These are phyloP conservation scores for Piprites chloris DNA, from an alignment of 2,113 vertebrate species.

Conservation along the genomic window DNA sequence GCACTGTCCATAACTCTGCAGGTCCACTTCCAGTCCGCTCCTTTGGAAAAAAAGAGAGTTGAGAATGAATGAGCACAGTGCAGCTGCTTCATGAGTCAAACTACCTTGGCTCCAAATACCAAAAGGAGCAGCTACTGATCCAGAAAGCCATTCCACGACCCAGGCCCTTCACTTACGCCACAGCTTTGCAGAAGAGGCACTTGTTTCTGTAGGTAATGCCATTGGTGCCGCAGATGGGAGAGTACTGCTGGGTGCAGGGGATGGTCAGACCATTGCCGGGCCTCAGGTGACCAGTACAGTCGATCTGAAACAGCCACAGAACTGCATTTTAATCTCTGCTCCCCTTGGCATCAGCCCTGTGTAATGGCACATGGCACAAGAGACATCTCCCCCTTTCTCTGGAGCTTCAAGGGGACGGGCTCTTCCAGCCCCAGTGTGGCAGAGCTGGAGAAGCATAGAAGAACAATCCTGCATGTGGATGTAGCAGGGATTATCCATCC, in stretches of 20 bases:
- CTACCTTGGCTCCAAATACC: neutral
- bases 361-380: rapidly evolving
- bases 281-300: neutral
- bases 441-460: neutral
- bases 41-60: neutral
- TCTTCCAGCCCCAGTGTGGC: neutral
- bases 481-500: neutral
- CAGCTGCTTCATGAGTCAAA: neutral
- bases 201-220: slow-evolving; percentile 60
- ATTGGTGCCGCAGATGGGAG: slow-evolving; percentile 61
- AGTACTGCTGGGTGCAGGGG: neutral
- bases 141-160: neutral
- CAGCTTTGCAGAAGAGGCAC: slow-evolving; percentile 41
- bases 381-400: neutral
- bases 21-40: neutral
- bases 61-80: neutral
- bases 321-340: neutral
- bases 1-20: neutral
- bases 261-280: rapidly evolving
- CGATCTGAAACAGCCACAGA: neutral
- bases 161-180: slow-evolving; percentile 47
- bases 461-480: neutral
- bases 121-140: neutral
- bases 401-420: neutral
- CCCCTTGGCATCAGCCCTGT: neutral